phyloP scores from a whole-genome alignment of 2,888 invertebrate species.

The Hirtodrosophila duncani region DNA sequence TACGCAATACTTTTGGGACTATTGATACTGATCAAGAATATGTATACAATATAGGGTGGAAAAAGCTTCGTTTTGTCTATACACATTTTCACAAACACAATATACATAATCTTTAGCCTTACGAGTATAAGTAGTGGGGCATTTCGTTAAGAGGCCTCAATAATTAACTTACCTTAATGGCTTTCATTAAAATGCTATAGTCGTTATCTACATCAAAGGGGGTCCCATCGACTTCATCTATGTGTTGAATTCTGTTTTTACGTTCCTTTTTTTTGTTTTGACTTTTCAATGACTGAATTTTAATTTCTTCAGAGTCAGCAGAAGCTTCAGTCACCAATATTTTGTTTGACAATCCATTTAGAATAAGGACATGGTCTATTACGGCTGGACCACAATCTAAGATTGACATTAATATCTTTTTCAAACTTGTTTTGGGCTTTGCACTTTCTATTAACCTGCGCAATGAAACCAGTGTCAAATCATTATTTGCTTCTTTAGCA shows the following conservation, averaged over 20 bases:
- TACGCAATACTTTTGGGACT: no score
- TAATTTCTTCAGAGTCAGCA: neutral
- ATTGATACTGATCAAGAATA: no score
- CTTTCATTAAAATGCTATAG: slow-evolving; percentile 81
- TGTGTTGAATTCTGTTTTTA: slow-evolving; percentile 20
- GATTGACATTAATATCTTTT: slow-evolving; percentile 89
- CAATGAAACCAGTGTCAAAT: slow-evolving; percentile 80
- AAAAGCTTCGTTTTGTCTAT: no score
- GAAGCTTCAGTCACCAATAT: slow-evolving; percentile 12
- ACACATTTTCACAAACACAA: no score
- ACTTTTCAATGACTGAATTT: slow-evolving; percentile 5
- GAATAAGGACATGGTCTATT: slow-evolving; percentile 90
- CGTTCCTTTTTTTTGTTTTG: slow-evolving; percentile 43
- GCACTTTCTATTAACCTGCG: slow-evolving; percentile 81
- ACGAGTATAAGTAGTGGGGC: no score
- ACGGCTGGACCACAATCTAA: slow-evolving; percentile 94
- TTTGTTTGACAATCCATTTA: slow-evolving; percentile 44
- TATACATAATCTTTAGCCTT: no score
- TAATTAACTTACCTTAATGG: slow-evolving; percentile 81
- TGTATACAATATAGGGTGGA: no score
- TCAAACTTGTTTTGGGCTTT: slow-evolving; percentile 87
- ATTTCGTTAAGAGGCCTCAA: no score
- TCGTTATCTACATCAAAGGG: slow-evolving; percentile 82
- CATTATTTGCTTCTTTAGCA: slow-evolving; percentile 82
- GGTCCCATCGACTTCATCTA: slow-evolving; percentile 29